Evolutionary conservation across 2,113 vertebrate species (phyloP), one percentile per base, ranked within the genome.

Genomic region (Cardinalis cardinalis): DNA sequence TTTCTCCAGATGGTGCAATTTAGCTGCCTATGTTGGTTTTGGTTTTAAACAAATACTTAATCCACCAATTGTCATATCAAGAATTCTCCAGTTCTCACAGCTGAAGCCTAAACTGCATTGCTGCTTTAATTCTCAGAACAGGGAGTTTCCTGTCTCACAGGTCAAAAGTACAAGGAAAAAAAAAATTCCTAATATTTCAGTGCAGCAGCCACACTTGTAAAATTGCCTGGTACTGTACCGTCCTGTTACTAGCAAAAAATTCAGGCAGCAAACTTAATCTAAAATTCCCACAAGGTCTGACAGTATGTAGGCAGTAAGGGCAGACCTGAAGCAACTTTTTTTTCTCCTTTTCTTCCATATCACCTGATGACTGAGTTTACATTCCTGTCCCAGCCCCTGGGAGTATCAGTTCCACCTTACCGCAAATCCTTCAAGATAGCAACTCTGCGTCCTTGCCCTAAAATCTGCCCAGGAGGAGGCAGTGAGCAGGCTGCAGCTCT

Each of bases 1-100:
- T 96, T 95, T 94, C 96, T 97, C 96, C 97, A 97, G 97, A 97
- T 97, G 97, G 96, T 97, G 97, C 95, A 97, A 88, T 97, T 97
- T 97, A 97, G 96, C 96, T 97, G 94, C 94, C 87, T 96, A 14
- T 92, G 94, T 93, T 81, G 65, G 84, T 97, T 97, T 95, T 19
- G 20, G 69, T 89, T 96, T 97, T 93, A 96, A 97, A 96, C 81
- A 96, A 97, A 93, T 95, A 88, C 93, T 97, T 95, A 94, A 95
- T 84, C 87, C 84, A 94, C 82, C 85, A 95, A 94, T 94, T 95
- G 79, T 95, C 92, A 95, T 96, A 92, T 95, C 75, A 95, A 94
- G 76, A 92, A 89, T 93, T 96, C 85, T 93, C 46, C 31, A 26
- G 41, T 96, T 87, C 83, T 82, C 25, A n/a, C 84, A 95, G 78